phyloP scores from a whole-genome alignment of 2,113 vertebrate genomes.

The Mormyrus iriodes region DNA sequence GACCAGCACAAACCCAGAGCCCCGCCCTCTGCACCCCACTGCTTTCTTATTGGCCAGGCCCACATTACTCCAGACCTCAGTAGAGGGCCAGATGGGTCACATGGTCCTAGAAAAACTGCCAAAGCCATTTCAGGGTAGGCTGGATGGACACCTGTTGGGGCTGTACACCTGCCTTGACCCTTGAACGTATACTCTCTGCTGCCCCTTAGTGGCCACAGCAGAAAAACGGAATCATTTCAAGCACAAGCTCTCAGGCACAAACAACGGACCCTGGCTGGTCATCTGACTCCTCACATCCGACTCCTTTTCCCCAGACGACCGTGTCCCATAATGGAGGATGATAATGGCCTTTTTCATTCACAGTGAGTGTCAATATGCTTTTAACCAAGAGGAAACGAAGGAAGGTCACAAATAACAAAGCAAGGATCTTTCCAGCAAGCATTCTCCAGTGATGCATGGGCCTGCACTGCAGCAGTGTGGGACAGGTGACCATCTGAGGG shows the following conservation, averaged over 20 bases:
- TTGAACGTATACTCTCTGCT: background rate
- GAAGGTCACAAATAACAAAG: too few species aligned
- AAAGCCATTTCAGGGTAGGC: too few species aligned
- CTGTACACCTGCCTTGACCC: too few species aligned
- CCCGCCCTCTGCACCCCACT: too few species aligned
- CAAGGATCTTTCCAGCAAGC: background rate
- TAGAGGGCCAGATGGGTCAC: too few species aligned
- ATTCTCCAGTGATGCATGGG: background rate
- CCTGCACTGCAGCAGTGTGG: background rate
- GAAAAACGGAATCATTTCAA: background rate
- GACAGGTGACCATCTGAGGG: background rate
- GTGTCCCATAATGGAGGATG: background rate
- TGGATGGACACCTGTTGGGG: too few species aligned
- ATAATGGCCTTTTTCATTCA: background rate
- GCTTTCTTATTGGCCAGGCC: too few species aligned
- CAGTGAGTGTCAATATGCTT: background rate
- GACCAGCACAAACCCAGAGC: too few species aligned
- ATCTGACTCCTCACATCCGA: background rate
- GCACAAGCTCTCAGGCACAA: background rate
- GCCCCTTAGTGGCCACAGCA: background rate
- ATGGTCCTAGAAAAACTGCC: too few species aligned
- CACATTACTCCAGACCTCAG: too few species aligned
- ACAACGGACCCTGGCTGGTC: background rate
- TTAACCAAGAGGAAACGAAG: background rate
- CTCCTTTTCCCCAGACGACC: background rate